phyloP scores from a whole-genome alignment of 1,140 invertebrate genomes.

The Panagrolaimus sp. region DNA sequence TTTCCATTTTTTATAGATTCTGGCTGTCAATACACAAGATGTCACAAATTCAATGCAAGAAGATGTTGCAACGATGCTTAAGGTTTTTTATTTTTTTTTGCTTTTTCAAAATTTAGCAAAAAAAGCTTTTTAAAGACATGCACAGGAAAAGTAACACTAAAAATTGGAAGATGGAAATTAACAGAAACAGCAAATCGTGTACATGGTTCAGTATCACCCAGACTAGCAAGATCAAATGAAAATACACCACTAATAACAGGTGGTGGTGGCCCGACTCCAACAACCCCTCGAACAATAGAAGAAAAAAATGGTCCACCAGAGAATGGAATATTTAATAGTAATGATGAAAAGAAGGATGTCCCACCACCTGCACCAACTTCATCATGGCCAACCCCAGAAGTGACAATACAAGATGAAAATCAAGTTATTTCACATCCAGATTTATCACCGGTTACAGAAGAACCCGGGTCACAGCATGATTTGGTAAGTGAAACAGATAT shows the following conservation, averaged over 20 bases:
- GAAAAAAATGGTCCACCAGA: neutral
- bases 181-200: slow-evolving; percentile 51
- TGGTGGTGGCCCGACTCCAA: slow-evolving; percentile 16
- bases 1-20: slow-evolving; percentile 64
- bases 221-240: slow-evolving; percentile 4
- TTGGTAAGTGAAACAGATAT: slow-evolving; percentile 28
- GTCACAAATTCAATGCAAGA: slow-evolving; percentile 74
- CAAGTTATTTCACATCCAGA: slow-evolving; percentile 18
- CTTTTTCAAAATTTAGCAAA: neutral
- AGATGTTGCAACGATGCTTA: slow-evolving; percentile 79
- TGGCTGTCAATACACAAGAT: slow-evolving; percentile 81
- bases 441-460: slow-evolving; percentile 34
- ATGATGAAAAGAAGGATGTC: slow-evolving; percentile 16
- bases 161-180: slow-evolving; percentile 54
- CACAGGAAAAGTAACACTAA: slow-evolving; percentile 46
- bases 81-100: slow-evolving; percentile 61
- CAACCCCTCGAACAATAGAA: neutral
- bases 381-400: slow-evolving; percentile 23
- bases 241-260: slow-evolving; percentile 9
- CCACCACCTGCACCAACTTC: slow-evolving; percentile 17
- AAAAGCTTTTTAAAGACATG: slow-evolving; percentile 35
- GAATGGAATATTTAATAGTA: slow-evolving; percentile 8
- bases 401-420: slow-evolving; percentile 29
- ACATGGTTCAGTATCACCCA: slow-evolving; percentile 31
- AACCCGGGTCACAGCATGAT: slow-evolving; percentile 29